Percentiles rank a stretch among this genome's conserved stretches.
Conservation (phyloP, 1,140 invertebrate species). For the Drosophila littoralis region DNA sequence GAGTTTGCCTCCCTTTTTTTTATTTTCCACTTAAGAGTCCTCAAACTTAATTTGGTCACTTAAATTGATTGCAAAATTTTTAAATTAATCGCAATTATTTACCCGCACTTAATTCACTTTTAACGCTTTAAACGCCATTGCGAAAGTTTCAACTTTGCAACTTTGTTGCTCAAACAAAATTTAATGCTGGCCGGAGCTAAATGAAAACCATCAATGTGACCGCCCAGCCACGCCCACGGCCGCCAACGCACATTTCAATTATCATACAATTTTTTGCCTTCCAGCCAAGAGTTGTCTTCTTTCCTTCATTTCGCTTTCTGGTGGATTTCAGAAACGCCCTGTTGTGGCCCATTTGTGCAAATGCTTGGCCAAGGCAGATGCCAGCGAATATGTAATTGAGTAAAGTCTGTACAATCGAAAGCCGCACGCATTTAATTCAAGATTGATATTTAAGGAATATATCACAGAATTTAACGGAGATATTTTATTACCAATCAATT, state of each 20-base stretch:
- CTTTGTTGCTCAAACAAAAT: conserved; percentile 16
- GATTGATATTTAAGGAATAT: background rate
- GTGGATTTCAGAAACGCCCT: background rate
- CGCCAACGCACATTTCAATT: conserved; percentile 47
- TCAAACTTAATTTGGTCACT: conserved; percentile 19
- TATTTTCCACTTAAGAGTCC: background rate
- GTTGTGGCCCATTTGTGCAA: conserved; percentile 39
- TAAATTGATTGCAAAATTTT: conserved; percentile 32
- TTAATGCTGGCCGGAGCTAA: background rate
- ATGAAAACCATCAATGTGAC: conserved; percentile 6
- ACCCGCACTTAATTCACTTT: conserved; percentile 25
- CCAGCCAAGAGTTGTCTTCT: no score
- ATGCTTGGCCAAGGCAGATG: conserved; percentile 38
- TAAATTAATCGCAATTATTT: conserved; percentile 37
- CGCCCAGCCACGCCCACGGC: background rate
- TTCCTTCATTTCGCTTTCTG: no score
- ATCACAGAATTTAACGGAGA: conserved; percentile 6
- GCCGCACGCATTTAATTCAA: conserved; percentile 50
- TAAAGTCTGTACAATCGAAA: conserved; percentile 16
- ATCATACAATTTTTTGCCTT: conserved; percentile 33
- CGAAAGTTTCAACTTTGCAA: conserved; percentile 32
- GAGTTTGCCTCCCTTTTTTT: background rate
- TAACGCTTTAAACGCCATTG: conserved; percentile 7
- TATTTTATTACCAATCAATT: conserved; percentile 4
- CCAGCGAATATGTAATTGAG: conserved; percentile 5